Base-by-base conservation (phyloP, 1,140 invertebrate genomes). In the Apis cerana region DNA sequence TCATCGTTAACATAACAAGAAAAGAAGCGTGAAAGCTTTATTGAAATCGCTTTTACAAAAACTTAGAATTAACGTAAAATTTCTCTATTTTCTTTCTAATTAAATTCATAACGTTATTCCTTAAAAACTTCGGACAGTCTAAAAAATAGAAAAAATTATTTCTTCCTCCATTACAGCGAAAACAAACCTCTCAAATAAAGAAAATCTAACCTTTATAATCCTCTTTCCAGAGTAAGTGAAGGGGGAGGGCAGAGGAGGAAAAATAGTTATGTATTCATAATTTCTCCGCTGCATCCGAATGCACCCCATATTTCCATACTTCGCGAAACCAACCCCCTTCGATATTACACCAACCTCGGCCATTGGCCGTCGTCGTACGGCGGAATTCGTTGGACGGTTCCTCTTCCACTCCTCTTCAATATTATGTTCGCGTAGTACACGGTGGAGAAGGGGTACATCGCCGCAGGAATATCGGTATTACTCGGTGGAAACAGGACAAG, bases 341-440 rank as follows among this genome's bases (percentile, higher is more conserved):
- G 48, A 9, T 19, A 50, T 61, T 64, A 33, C 33, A 4, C 33
- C 33, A 33, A 3, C 12, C 65, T 50, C 58, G 75, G 58, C 81
- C 58, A 70, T 78, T 70, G 75, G 75, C 75, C 27, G n/a, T 54
- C 33, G 33, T 43, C 23, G 33, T 48, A 33, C 56, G 80, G 50
- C 33, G 75, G 75, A 77, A 82, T 78, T 82, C 67, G 75, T 50
- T 52, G 81, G 81, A 78, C 81, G 71, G 58, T 64, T 56, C 56
- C 52, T 56, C 67, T 64, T 77, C 43, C n/a, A n/a, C 59, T 23
- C 13, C 80, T 65, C 13, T 70, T 88, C 83, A 87, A 89, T 89
- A 89, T 89, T 89, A 89, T 88, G 89, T 87, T 58, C 78, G 67
- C 23, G 78, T 84, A 84, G 84, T 88, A 88, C 75, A 58, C 17